A percentile compares a stretch with the other conserved stretches of the same genome.
Evolutionary conservation across 2,113 vertebrate species (phyloP).

Genomic region (Mirza zaza): DNA sequence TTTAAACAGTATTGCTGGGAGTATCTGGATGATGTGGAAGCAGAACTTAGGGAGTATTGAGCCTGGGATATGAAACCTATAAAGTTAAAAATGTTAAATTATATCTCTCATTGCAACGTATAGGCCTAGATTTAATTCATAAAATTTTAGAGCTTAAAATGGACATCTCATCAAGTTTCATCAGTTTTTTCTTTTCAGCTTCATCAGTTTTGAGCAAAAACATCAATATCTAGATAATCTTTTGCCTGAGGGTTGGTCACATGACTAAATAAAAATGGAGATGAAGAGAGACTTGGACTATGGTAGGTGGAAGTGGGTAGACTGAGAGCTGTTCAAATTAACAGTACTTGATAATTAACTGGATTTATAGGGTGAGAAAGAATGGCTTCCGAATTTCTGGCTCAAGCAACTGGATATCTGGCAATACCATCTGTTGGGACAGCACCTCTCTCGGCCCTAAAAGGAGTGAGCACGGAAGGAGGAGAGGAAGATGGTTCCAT

Average conservation of each 20-base stretch:
- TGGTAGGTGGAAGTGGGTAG: not conserved
- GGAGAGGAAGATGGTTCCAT: not conserved
- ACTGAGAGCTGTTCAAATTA: not conserved
- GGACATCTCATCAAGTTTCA: not conserved
- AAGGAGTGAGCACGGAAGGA: not conserved
- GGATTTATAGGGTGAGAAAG: not conserved
- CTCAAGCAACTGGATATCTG: not conserved
- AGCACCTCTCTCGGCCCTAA: not conserved
- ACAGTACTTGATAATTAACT: not conserved
- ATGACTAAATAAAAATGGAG: not conserved
- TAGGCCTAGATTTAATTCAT: not conserved
- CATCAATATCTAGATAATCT: not conserved
- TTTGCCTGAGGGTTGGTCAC: not conserved
- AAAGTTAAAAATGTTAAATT: conserved; percentile 31
- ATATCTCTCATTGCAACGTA: not conserved
- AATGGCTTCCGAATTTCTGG: not conserved
- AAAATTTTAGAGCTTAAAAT: conserved; percentile 28
- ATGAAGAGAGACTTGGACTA: not conserved
- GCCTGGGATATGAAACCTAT: conserved; percentile 61
- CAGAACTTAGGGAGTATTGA: conserved; percentile 51
- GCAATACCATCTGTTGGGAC: not conserved
- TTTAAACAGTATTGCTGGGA: conserved; percentile 60
- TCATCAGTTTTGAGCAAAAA: not conserved
- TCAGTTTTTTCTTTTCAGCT: not conserved
- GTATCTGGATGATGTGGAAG: conserved; percentile 56